These are phyloP conservation scores for Trialeurodes vaporariorum DNA, from an alignment of 1,140 invertebrate genomes.

Conservation along the genomic window DNA sequence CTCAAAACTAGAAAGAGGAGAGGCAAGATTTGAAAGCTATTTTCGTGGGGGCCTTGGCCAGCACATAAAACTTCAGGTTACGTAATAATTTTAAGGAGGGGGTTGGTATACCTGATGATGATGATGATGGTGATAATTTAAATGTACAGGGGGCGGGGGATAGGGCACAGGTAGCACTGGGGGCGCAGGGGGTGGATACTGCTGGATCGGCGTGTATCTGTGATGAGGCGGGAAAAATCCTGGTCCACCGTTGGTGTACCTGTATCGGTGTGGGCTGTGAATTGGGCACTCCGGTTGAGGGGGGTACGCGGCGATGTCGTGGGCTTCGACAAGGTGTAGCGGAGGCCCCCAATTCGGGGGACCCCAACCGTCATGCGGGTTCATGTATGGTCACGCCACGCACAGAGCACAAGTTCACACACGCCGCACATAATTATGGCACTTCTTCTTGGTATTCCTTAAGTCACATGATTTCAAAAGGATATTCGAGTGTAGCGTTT, in stretches of 20 bases:
- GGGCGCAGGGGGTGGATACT: too few relatives aligned
- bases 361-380: slow-evolving; percentile 11
- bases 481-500: too few relatives aligned
- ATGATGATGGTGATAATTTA: slow-evolving; percentile 19
- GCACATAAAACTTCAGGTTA: too few relatives aligned
- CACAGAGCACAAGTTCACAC: too few relatives aligned
- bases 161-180: not conserved
- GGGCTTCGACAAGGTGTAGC: not conserved
- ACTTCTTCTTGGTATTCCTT: too few relatives aligned
- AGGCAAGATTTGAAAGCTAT: too few relatives aligned
- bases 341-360: not conserved
- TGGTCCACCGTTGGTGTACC: slow-evolving; percentile 30
- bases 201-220: not conserved
- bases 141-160: slow-evolving; percentile 16
- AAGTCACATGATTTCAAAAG: too few relatives aligned
- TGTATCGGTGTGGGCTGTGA: slow-evolving; percentile 48
- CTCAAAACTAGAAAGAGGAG: too few relatives aligned
- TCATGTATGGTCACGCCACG: too few relatives aligned
- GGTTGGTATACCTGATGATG: slow-evolving; percentile 15
- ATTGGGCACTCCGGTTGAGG: slow-evolving; percentile 40
- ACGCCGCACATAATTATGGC: too few relatives aligned
- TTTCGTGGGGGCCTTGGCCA: too few relatives aligned
- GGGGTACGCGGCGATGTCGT: slow-evolving; percentile 6
- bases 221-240: not conserved
- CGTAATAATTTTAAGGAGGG: too few relatives aligned